A percentile compares a stretch with the other conserved stretches of the same genome.
Evolutionary conservation across 2,113 vertebrate genomes (phyloP).

Genomic region (Sarotherodon lohbergeri): DNA sequence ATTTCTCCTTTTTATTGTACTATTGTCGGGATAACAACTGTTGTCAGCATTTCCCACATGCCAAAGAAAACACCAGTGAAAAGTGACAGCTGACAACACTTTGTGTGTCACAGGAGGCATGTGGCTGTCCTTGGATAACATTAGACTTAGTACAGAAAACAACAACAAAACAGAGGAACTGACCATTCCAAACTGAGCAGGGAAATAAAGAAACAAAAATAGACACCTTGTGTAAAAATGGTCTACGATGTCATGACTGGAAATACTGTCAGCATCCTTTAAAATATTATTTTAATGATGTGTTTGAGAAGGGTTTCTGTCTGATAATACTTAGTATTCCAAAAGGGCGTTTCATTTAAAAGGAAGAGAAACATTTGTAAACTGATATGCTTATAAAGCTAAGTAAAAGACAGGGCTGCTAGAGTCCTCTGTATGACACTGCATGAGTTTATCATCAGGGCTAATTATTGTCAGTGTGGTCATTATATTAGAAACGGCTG

Average conservation of each 20-base stretch:
- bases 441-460: background rate
- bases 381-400: background rate
- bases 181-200: background rate
- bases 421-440: constrained; percentile 2
- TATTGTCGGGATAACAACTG: background rate
- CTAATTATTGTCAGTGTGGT: background rate
- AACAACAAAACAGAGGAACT: background rate
- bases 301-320: background rate
- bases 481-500: background rate
- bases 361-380: background rate
- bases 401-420: background rate
- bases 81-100: background rate
- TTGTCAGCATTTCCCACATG: background rate
- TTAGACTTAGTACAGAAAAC: background rate
- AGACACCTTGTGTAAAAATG: background rate
- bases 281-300: background rate
- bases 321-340: background rate
- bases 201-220: background rate
- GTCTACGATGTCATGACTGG: background rate
- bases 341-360: background rate
- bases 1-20: background rate
- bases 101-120: background rate
- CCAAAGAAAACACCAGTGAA: background rate
- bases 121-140: background rate
- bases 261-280: background rate